Conservation (phyloP, 2,797 vertebrate genomes). For the Austrolebias charrua region DNA sequence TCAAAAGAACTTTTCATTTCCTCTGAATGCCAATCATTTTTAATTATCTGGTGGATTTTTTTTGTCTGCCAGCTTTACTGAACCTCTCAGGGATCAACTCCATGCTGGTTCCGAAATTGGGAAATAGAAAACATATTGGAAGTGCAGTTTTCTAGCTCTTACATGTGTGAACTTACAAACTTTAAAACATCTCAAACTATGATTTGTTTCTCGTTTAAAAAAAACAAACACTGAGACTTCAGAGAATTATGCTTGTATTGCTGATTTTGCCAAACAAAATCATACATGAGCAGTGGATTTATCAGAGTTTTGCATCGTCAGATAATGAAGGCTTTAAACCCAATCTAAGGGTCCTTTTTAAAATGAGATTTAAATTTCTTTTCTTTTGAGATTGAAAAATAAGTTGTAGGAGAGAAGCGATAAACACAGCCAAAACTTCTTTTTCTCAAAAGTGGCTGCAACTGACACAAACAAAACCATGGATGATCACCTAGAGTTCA, state of each 20-base stretch:
- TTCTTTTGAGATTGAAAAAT: not conserved
- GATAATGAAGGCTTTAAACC: conserved; percentile 44
- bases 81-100: not conserved
- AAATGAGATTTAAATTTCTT: not conserved
- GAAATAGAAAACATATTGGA: not conserved
- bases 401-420: conserved; percentile 20
- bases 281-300: conserved; percentile 55
- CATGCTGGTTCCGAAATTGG: not conserved
- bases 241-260: conserved; percentile 44
- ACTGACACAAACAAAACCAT: conserved; percentile 27
- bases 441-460: conserved; percentile 7
- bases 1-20: conserved; percentile 1
- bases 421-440: conserved; percentile 20
- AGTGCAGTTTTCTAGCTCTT: not conserved
- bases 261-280: conserved; percentile 42
- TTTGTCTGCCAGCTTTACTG: conserved; percentile 7
- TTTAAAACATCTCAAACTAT: conserved; percentile 11
- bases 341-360: conserved; percentile 35
- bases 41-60: conserved; percentile 8
- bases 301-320: conserved; percentile 50
- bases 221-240: conserved; percentile 29
- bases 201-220: not conserved
- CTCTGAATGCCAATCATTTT: conserved; percentile 5
- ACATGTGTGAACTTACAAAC: conserved; percentile 5
- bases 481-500: conserved; percentile 39